These are phyloP conservation scores for Eulemur coronatus DNA, from an alignment of 2,797 vertebrate genomes.

Conservation along the genomic window DNA sequence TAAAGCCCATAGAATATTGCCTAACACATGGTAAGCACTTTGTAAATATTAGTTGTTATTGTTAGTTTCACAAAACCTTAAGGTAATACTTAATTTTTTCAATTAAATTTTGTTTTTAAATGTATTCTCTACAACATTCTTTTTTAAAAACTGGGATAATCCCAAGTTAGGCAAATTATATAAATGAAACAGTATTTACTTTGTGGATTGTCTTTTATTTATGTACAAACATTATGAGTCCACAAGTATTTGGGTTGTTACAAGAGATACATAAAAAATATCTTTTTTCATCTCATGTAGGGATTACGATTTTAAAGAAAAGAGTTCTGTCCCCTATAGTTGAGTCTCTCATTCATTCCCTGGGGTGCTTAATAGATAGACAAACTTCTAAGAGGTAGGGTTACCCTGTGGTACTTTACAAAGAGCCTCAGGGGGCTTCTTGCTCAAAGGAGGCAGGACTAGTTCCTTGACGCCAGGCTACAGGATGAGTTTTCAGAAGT, in stretches of 20 bases:
- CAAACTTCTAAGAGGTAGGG: conserved; percentile 29
- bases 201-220: conserved; percentile 6
- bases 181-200: not conserved
- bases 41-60: not conserved
- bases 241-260: not conserved
- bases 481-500: conserved; percentile 48
- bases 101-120: conserved; percentile 35
- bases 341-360: conserved; percentile 30
- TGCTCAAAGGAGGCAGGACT: conserved; percentile 42
- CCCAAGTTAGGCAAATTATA: not conserved
- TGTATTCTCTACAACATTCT: not conserved
- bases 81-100: not conserved
- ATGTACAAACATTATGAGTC: not conserved
- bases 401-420: not conserved
- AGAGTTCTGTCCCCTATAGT: not conserved
- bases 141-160: not conserved
- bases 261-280: not conserved
- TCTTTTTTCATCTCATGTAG: not conserved
- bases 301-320: conserved; percentile 54
- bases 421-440: conserved; percentile 22
- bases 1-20: not conserved
- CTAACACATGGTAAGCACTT: not conserved
- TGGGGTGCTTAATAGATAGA: not conserved
- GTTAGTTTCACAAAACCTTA: not conserved
- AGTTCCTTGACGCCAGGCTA: not conserved